Base-by-base conservation (phyloP, 2,888 invertebrate genomes). In the Philereme transversata region DNA sequence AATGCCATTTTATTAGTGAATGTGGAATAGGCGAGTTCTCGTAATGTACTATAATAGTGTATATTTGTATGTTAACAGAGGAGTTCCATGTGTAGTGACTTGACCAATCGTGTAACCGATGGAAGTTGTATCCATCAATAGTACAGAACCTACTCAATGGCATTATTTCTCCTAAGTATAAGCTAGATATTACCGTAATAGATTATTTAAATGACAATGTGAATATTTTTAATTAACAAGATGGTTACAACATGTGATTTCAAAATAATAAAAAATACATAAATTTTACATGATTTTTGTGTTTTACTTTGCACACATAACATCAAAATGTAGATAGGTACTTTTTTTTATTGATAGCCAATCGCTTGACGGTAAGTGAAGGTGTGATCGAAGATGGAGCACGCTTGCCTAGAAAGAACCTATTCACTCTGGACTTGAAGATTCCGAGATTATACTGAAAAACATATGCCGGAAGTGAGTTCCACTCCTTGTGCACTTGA, bases 191-290 rank as follows among this genome's bases (percentile, higher is more conserved):
- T 89, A 92, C 93, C 88, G 90, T 90, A 92, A 93, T 93, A 93
- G 93, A 93, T 92, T 93, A 93, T 92, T 92, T 90, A 90, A 93
- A 93, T 92, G 92, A 93, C 92, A 94, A 93, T 94, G 94, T 94
- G 93, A 94, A 94, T 93, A 93, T 93, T 93, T 93, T 93, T 94
- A 94, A 93, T 93, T 93, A 83, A 89, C 90, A 92, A 94, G 91
- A 94, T 94, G 93, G 93, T 92, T 92, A 91, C 88, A 87, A 91
- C 89, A 92, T 93, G 92, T 92, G 90, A 93, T 93, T 93, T 93
- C 91, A 93, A 93, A 93, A 94, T 94, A 94, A 94, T 86, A 86
- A 93, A 93, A 88, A 87, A 91, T 90, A 88, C 90, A 92, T 93
- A 92, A 94, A 94, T 94, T 93, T 93, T 93, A 92, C 92, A 93